Evolutionary conservation across 2,888 invertebrate species (phyloP).

Genomic region (Endotricha flammealis): DNA sequence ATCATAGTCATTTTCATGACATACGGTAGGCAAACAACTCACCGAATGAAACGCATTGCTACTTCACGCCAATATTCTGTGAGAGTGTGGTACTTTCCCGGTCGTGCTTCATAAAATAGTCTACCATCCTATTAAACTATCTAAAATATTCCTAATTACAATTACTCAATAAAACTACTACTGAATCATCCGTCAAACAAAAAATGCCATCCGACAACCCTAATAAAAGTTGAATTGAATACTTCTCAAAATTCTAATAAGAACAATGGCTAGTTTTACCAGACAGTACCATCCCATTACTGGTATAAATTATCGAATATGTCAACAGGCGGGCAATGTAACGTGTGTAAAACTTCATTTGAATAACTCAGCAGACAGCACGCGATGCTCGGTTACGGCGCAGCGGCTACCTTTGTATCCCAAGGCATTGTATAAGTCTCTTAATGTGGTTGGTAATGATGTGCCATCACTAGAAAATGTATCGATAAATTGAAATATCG

Average conservation of each 20-base stretch:
- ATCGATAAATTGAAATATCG: background rate
- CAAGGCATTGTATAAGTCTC: conserved; percentile 49
- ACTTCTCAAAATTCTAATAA: background rate
- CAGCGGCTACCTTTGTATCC: conserved; percentile 55
- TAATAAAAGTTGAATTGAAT: background rate
- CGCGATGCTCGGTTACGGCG: conserved; percentile 18
- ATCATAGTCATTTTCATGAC: no score
- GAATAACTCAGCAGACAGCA: conserved; percentile 44
- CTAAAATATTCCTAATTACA: no score
- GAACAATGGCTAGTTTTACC: background rate
- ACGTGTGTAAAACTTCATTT: conserved; percentile 54
- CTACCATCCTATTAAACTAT: no score
- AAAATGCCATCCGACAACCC: no score
- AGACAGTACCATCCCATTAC: conserved; percentile 22
- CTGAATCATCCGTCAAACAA: no score
- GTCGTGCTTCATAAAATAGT: no score
- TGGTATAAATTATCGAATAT: conserved; percentile 62
- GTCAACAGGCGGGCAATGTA: conserved; percentile 36
- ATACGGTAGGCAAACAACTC: no score
- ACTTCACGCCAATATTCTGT: no score
- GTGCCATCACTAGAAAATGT: background rate
- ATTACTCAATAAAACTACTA: no score
- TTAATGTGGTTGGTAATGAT: conserved; percentile 24
- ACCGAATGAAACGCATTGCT: no score
- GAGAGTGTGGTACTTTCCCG: no score